Percentiles rank a stretch among this genome's conserved stretches.
These are phyloP conservation scores for Catostylus mosaicus DNA, from an alignment of 30 jellyfish, hydroid and myxozoan genomes.

Conservation along the genomic window DNA sequence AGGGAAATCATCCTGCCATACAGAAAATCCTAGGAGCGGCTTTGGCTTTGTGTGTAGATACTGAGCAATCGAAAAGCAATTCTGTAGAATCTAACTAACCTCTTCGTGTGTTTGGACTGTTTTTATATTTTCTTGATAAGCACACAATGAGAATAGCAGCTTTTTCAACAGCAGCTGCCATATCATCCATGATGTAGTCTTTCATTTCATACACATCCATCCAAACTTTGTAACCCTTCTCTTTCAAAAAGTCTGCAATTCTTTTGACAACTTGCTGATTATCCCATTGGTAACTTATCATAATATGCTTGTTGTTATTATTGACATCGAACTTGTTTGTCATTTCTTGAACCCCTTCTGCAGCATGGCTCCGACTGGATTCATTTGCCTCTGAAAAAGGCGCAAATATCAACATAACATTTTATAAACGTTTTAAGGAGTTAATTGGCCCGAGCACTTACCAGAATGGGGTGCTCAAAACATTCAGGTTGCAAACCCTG, in stretches of 20 bases:
- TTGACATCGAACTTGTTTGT: not conserved
- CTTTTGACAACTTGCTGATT: slow-evolving; percentile 33
- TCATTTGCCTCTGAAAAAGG: not conserved
- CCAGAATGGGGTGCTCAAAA: no score
- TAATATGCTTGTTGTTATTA: slow-evolving; percentile 34
- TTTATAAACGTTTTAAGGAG: no score
- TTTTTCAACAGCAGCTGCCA: slow-evolving; percentile 84
- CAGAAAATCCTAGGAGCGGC: no score
- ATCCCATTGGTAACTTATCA: slow-evolving; percentile 82
- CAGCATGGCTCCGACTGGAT: not conserved
- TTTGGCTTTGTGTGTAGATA: no score
- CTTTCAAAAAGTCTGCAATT: slow-evolving; percentile 52
- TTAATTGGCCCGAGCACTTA: no score
- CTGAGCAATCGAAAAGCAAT: no score
- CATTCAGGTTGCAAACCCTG: no score
- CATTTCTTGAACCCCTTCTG: slow-evolving; percentile 6
- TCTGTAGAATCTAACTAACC: no score
- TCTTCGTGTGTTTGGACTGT: slow-evolving; percentile 77
- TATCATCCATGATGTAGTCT: slow-evolving; percentile 74
- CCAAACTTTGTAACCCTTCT: slow-evolving; percentile 80
- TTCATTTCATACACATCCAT: slow-evolving; percentile 73
- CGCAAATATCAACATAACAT: not conserved
- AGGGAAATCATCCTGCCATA: no score
- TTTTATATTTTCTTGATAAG: slow-evolving; percentile 70
- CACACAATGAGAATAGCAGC: slow-evolving; percentile 52